Evolutionary conservation across 2,888 invertebrate genomes (phyloP), one percentile per base, ranked within the genome.

Genomic region (Acleris holmiana): DNA sequence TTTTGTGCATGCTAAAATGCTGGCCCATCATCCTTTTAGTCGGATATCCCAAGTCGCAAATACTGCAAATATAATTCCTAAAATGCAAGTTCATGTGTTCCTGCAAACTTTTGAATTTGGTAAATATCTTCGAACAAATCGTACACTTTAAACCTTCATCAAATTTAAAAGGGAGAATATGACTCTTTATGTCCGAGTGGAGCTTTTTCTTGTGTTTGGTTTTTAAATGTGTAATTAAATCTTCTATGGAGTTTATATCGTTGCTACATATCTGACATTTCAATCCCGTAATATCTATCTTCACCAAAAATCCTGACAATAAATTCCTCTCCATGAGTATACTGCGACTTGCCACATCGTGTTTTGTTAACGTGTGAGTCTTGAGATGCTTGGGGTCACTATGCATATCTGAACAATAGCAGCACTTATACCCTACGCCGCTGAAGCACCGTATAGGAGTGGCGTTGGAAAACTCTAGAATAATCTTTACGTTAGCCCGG

Each of bases 361-460:
- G 65, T 79, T 2, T 78, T 75, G 48, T 78, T 77, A 60, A 66
- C 17, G 69, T 67, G 29, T 71, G 71, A 0, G 23, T 46, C 15
- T 66, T 65, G 17, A 65, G 44, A 21, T 51, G 46, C 10, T 48
- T 57, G 2, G 61, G 61, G 6, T 56, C 6, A 0, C 76, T 1
- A 80, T 75, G 58, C 80, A 80, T 75, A 56, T 84, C 83, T 1
- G 77, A 80, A 55, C 86, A 86, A 18, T 77, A 76, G 7, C 76
- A 75, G 63, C 86, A 86, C 35, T 41, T 62, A 44, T 62, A 65
- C 1, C 65, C 60, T 4, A 50, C 17, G 0, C 60, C 65, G 21
- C 60, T 60, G 15, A 48, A 55, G 10, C 65, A 65, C 13, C 65
- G 25, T n/a, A 65, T 65, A 1, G 65, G 65, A 0, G 65, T 65